Base-by-base conservation (phyloP, 2,888 invertebrate species). In the Bombyx huttoni region DNA sequence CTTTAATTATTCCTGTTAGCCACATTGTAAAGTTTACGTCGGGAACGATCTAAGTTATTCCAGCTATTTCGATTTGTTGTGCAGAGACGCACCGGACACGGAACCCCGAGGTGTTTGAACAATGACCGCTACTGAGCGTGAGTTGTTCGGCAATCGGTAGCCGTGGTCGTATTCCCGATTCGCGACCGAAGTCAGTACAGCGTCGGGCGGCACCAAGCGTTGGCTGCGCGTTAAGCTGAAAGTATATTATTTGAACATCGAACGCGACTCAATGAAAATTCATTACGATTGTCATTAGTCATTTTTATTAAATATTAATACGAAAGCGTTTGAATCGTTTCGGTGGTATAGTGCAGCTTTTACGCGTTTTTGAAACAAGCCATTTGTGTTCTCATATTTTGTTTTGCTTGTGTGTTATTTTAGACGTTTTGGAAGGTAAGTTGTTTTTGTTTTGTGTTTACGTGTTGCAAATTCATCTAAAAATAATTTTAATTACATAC, bases 121-220 rank as follows among this genome's bases (percentile, higher is more conserved):
- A 10, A 47, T 47, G 7, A 10, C 50, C 34, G 49, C 49, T 34
- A 35, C 35, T 34, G 50, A 14, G 34, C 45, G 46, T 24, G 45
- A 45, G 50, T 8, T 13, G 45, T 45, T 34, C 35, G 47, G 46
- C 52, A 24, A 24, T 40, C 12, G 40, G 40, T 40, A 40, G 40
- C 6, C 6, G 40, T 40, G 12, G 40, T 40, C 12, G 8, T 40
- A 40, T 40, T 66, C 69, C 67, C 63, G 67, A 51, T 53, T 56
- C 52, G 49, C 58, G 53, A 56, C 52, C 52, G 55, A 56, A 57
- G 68, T 68, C 82, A 83, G 81, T 83, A 65, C 62, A 75, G 63
- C 73, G 74, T 69, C 69, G 78, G 71, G 76, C 81, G 81, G 69
- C 72, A 69, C 65, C 68, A 65, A 64, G 73, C 69, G 77, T 65